phyloP scores from a whole-genome alignment of 2,113 vertebrate genomes.

The Asarcornis scutulata region DNA sequence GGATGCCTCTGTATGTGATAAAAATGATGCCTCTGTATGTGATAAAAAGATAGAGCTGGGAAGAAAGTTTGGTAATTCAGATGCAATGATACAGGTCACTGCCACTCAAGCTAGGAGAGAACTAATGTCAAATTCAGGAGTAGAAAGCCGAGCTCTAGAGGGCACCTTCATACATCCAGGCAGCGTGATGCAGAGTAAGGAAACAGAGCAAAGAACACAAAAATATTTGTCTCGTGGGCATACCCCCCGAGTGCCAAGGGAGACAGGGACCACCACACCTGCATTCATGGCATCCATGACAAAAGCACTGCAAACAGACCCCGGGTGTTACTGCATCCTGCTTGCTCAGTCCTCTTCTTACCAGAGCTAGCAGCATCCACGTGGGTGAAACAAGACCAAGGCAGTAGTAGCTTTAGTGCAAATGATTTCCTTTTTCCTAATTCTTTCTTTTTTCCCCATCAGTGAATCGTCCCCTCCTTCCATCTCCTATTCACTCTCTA shows the following conservation, averaged over 20 bases:
- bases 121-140: slow-evolving; percentile 37
- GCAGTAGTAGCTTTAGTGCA: background rate
- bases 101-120: background rate
- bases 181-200: background rate
- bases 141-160: slow-evolving; percentile 25
- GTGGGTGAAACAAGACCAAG: slow-evolving; percentile 25
- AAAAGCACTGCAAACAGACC: background rate
- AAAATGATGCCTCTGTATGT: background rate
- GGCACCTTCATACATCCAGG: slow-evolving; percentile 13
- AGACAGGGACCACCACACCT: background rate
- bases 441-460: slow-evolving; percentile 48
- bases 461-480: slow-evolving; percentile 57
- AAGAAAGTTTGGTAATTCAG: slow-evolving; percentile 29
- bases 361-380: background rate
- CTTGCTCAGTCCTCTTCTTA: background rate
- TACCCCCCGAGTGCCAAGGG: background rate
- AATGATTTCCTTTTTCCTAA: slow-evolving; percentile 41
- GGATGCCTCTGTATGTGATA: background rate
- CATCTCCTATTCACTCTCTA: slow-evolving; percentile 55
- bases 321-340: background rate
- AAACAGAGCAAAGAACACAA: background rate
- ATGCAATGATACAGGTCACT: slow-evolving; percentile 43
- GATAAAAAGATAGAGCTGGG: slow-evolving; percentile 16
- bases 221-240: background rate
- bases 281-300: background rate